A percentile compares a stretch with the other conserved stretches of the same genome.
phyloP scores from a whole-genome alignment of 2,888 invertebrate genomes.

The Timema podura region DNA sequence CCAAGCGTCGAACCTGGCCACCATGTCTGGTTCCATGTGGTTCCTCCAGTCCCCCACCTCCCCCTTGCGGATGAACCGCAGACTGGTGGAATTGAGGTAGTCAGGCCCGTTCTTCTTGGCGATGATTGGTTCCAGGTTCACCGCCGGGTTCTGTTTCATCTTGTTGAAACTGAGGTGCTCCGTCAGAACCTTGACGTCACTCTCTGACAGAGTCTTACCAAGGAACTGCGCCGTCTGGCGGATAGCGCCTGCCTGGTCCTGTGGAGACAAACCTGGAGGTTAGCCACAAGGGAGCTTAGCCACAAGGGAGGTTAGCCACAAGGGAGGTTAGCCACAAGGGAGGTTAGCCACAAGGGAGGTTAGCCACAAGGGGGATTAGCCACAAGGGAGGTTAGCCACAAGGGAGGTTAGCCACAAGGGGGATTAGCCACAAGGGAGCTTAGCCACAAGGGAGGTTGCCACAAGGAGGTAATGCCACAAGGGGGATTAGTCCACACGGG shows the following conservation, averaged over 20 bases:
- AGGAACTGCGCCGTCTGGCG: slow-evolving; percentile 68
- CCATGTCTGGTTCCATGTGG: slow-evolving; percentile 68
- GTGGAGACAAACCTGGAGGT: not conserved
- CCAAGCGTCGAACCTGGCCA: slow-evolving; percentile 69
- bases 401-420: too few species aligned
- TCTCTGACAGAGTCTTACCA: slow-evolving; percentile 59
- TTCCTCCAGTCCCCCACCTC: slow-evolving; percentile 77
- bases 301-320: too few species aligned
- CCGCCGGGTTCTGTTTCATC: slow-evolving; percentile 76
- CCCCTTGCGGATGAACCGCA: slow-evolving; percentile 71
- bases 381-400: too few species aligned
- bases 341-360: too few species aligned
- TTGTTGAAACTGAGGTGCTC: slow-evolving; percentile 74
- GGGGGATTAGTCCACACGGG: too few species aligned
- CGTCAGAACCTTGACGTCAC: slow-evolving; percentile 62
- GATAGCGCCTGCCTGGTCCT: slow-evolving; percentile 65
- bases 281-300: too few species aligned
- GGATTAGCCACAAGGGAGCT: too few species aligned
- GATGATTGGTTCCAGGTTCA: slow-evolving; percentile 66
- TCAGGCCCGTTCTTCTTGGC: slow-evolving; percentile 51
- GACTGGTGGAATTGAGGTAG: slow-evolving; percentile 49
- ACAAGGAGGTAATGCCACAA: too few species aligned
- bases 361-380: too few species aligned
- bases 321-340: too few species aligned
- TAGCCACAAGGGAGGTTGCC: too few species aligned